Conservation (phyloP, 1,140 invertebrate genomes). For the Globodera ellingtonae region DNA sequence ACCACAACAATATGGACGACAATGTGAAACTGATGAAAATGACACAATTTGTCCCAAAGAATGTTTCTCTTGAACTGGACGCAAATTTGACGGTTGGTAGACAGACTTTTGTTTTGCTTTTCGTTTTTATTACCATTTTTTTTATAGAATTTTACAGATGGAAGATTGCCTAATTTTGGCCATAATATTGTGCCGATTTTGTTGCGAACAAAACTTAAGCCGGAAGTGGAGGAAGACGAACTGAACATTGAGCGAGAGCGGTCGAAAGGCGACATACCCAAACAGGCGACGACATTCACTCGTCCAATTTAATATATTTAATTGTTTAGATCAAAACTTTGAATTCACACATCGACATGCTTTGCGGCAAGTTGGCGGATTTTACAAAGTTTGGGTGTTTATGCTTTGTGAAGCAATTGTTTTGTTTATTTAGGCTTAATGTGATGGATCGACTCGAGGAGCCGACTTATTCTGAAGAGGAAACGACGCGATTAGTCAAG, state of each 20-base stretch:
- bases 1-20: conserved; percentile 23
- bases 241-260: conserved; percentile 19
- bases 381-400: conserved; percentile 1
- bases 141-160: conserved; percentile 35
- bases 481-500: conserved; percentile 30
- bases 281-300: conserved; percentile 17
- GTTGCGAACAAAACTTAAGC: conserved; percentile 35
- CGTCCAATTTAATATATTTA: neutral
- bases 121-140: conserved; percentile 1
- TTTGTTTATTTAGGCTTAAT: neutral
- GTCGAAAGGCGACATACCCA: conserved; percentile 21
- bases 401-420: neutral
- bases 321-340: conserved; percentile 33
- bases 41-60: conserved; percentile 33
- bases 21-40: conserved; percentile 35
- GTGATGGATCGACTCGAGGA: conserved; percentile 10
- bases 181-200: conserved; percentile 38
- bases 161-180: conserved; percentile 25
- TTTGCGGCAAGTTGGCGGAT: conserved; percentile 20
- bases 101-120: neutral
- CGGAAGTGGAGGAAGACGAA: conserved; percentile 42
- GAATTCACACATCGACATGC: conserved; percentile 33
- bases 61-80: conserved; percentile 34
- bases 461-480: conserved; percentile 22
- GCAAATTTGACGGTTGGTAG: conserved; percentile 27